These are phyloP conservation scores for Amblyopsis hoosieri DNA, from an alignment of 2,797 vertebrate species.

Conservation along the genomic window DNA sequence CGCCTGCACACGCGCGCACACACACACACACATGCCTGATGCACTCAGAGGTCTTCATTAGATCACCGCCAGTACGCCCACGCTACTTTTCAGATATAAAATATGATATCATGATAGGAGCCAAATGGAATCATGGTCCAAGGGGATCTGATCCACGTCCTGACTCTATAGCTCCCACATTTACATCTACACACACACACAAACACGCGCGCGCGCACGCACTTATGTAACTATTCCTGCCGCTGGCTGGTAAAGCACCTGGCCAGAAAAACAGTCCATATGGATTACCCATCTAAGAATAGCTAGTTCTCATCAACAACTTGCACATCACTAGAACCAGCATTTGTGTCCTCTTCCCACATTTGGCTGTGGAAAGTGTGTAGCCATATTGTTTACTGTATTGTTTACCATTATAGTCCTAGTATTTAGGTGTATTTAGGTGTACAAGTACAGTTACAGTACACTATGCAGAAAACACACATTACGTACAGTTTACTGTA, in stretches of 20 bases:
- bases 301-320: conserved; percentile 22
- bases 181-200: conserved; percentile 2
- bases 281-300: conserved; percentile 34
- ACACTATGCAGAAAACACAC: neutral
- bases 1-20: neutral
- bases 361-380: conserved; percentile 2
- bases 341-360: conserved; percentile 18
- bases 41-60: conserved; percentile 36
- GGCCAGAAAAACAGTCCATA: conserved; percentile 12
- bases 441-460: no score
- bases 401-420: conserved; percentile 9
- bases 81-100: conserved; percentile 39
- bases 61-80: conserved; percentile 41
- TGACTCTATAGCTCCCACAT: conserved; percentile 32
- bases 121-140: conserved; percentile 52
- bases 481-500: neutral
- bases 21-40: neutral
- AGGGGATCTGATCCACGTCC: conserved; percentile 39
- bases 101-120: conserved; percentile 59
- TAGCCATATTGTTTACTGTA: conserved; percentile 23
- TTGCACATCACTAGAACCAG: conserved; percentile 20
- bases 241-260: conserved; percentile 25
- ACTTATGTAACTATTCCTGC: conserved; percentile 41
- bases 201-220: neutral
- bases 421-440: no score